Conservation (phyloP, 2,113 vertebrate genomes). For the Oreochromis niloticus region DNA sequence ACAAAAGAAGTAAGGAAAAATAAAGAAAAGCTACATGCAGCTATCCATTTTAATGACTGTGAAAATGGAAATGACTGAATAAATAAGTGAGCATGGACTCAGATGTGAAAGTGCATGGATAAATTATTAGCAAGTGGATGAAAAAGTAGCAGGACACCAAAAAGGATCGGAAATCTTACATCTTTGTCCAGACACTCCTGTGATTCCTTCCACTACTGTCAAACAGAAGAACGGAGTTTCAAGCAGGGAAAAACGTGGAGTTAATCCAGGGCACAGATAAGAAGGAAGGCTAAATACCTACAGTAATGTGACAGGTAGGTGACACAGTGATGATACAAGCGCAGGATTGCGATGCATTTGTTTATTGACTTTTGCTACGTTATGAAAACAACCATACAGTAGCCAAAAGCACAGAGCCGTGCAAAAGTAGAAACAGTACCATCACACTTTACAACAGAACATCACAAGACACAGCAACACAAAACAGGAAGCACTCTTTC, state of each 20-base stretch:
- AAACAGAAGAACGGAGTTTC: not conserved
- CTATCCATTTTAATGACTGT: not conserved
- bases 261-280: not conserved
- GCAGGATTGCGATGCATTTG: conserved; percentile 8
- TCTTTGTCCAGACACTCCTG: conserved; percentile 69
- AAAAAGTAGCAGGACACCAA: not conserved
- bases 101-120: not conserved
- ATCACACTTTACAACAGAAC: not conserved
- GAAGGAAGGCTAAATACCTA: not conserved
- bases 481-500: not conserved
- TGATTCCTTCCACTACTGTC: conserved; percentile 53
- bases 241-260: not conserved
- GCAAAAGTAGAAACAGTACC: not conserved
- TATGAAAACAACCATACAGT: not conserved
- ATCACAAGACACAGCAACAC: not conserved
- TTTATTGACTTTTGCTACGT: conserved; percentile 40
- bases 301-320: not conserved
- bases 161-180: conserved; percentile 54
- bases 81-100: not conserved
- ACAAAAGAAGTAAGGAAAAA: not conserved
- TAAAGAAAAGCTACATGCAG: not conserved
- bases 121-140: not conserved
- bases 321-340: conserved; percentile 10
- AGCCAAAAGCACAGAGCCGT: conserved; percentile 16
- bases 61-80: not conserved